Base-by-base conservation (phyloP, 2,797 vertebrate species). In the Sebastes cheni region DNA sequence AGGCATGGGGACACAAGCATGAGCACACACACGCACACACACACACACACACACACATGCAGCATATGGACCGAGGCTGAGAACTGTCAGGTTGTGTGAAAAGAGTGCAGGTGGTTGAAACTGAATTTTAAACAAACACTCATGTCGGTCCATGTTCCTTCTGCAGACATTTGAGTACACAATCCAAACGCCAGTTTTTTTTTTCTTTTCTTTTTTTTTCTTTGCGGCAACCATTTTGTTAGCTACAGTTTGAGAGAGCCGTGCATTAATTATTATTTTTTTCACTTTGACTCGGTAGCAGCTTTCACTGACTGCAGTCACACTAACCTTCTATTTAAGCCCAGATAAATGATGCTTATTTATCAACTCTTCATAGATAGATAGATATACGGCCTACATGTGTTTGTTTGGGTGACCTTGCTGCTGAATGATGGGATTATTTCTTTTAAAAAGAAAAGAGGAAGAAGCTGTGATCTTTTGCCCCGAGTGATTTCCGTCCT, bases 91-190 rank as follows among this genome's bases (percentile, higher is more conserved):
- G 93, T 95, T 95, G 94, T 84, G 94, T 95, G 94, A 95, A 95
- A 95, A 95, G 95, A 95, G 95, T 95, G 96, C 96, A 96, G 95
- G 96, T 96, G 95, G 94, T 96, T 96, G 95, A 94, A 94, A 95
- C 85, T 84, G 75, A 86, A 90, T 90, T 90, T 90, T 75, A 89
- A 89, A 79, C 85, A 97, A 97, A 97, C 96, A 95, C 96, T 97
- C 95, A 94, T 96, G 96, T 96, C 92, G 95, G 94, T 95, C 95
- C 94, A 93, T 95, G 95, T 96, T 97, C 96, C 66, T 95, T 96
- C 94, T 97, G 95, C 93, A 96, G 95, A 95, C 95, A 95, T 96
- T 95, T 96, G 72, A 95, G 94, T 96, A 93, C 94, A 93, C 89
- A 94, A 96, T 96, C 95, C 95, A 97, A 92, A 95, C 94, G 94